Percentiles rank a stretch among this genome's conserved stretches.
Evolutionary conservation across 1,140 invertebrate species (phyloP).

Genomic region (Euura saliciscinereae): DNA sequence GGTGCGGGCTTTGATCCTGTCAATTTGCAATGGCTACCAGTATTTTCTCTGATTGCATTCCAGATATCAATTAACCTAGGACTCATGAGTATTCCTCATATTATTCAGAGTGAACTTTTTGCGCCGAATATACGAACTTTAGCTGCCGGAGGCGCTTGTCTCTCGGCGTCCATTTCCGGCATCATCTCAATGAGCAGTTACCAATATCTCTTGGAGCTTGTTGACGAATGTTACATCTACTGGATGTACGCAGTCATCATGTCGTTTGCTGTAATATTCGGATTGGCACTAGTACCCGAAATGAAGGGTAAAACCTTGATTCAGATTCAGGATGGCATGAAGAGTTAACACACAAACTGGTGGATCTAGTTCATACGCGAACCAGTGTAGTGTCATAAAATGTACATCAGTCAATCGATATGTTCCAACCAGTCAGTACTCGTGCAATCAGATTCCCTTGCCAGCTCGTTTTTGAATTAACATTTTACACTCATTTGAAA

Average conservation of each 20-base stretch:
- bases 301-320: not conserved
- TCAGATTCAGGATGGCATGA: not conserved
- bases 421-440: too few relatives aligned
- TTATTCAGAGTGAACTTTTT: slow-evolving; percentile 58
- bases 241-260: slow-evolving; percentile 21
- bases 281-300: not conserved
- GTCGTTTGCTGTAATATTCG: not conserved
- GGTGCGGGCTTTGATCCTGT: slow-evolving; percentile 11
- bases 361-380: too few relatives aligned
- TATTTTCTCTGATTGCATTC: slow-evolving; percentile 32
- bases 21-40: slow-evolving; percentile 34
- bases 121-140: slow-evolving; percentile 70
- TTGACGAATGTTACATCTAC: slow-evolving; percentile 50
- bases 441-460: too few relatives aligned
- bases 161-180: slow-evolving; percentile 72
- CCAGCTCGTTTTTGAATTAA: too few relatives aligned
- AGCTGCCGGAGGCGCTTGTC: slow-evolving; percentile 71
- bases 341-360: too few relatives aligned
- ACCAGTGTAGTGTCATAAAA: too few relatives aligned
- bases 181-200: slow-evolving; percentile 77
- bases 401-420: too few relatives aligned
- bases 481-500: too few relatives aligned
- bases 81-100: slow-evolving; percentile 37
- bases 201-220: slow-evolving; percentile 63
- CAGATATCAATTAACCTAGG: slow-evolving; percentile 32